These are phyloP conservation scores for Aleadryas rufinucha DNA, from an alignment of 2,113 vertebrate genomes.

Conservation along the genomic window DNA sequence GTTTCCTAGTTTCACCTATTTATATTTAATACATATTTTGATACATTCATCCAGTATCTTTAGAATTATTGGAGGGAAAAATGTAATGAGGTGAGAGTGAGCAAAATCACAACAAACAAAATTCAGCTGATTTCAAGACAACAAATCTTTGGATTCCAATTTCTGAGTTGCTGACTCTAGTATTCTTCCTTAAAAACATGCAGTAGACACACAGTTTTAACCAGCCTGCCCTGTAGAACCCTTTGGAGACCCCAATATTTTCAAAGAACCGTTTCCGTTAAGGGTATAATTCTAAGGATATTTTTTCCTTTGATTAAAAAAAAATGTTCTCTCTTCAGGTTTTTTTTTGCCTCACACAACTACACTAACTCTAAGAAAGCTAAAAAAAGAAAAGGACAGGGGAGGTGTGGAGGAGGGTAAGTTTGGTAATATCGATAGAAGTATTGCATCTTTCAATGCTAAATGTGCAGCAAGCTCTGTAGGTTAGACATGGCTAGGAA, in stretches of 20 bases:
- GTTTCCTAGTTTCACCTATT: not conserved
- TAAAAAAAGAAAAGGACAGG: not conserved
- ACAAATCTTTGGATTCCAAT: not conserved
- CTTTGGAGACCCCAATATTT: not conserved
- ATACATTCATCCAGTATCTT: not conserved
- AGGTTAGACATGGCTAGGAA: not conserved
- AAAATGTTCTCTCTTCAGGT: not conserved
- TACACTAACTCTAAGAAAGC: not conserved
- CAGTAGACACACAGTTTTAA: not conserved
- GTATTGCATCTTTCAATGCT: not conserved
- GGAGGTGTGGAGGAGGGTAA: not conserved
- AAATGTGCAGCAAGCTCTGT: not conserved
- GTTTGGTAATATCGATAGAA: accelerated
- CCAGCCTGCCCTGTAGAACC: not conserved
- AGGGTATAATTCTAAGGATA: not conserved
- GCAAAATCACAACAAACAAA: not conserved
- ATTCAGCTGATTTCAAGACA: not conserved
- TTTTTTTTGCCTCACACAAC: not conserved
- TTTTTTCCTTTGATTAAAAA: not conserved
- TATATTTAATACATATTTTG: not conserved
- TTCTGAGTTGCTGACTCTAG: not conserved
- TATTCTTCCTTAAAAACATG: not conserved
- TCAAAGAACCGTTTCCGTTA: not conserved
- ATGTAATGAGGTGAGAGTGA: not conserved
- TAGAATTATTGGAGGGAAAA: not conserved